Conservation (phyloP, 2,888 invertebrate species). For the Muschampia plurimacula region DNA sequence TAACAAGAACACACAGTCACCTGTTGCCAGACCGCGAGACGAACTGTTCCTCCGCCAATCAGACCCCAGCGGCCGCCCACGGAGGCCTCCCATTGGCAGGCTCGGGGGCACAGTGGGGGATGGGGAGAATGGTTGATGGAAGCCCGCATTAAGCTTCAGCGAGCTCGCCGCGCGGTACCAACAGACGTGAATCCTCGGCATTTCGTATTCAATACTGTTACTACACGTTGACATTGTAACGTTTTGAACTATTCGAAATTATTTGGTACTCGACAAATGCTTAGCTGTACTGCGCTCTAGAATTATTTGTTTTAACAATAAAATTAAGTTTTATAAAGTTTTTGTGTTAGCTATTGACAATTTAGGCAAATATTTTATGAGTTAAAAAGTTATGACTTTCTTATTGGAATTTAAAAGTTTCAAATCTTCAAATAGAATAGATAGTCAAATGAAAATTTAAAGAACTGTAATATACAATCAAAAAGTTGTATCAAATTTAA, state of each 20-base stretch:
- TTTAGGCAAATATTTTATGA: too few relatives aligned
- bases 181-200: conserved; percentile 57
- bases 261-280: too few relatives aligned
- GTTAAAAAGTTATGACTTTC: too few relatives aligned
- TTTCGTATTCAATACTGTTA: neutral
- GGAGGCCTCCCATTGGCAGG: conserved; percentile 71
- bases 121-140: conserved; percentile 53
- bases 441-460: too few relatives aligned
- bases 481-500: too few relatives aligned
- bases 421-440: too few relatives aligned
- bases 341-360: too few relatives aligned
- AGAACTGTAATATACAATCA: too few relatives aligned
- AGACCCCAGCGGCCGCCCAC: conserved; percentile 77
- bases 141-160: conserved; percentile 84
- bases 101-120: conserved; percentile 49
- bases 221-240: neutral
- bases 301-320: too few relatives aligned
- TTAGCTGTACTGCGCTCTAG: too few relatives aligned
- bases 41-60: conserved; percentile 73
- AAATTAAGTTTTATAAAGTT: too few relatives aligned
- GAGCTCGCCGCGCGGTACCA: conserved; percentile 71
- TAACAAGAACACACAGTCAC: conserved; percentile 81
- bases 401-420: too few relatives aligned
- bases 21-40: conserved; percentile 85
- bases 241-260: neutral